Percentiles rank a stretch among this genome's conserved stretches.
Evolutionary conservation across 2,797 vertebrate species (phyloP).

Genomic region (Sebastes wilsoni): DNA sequence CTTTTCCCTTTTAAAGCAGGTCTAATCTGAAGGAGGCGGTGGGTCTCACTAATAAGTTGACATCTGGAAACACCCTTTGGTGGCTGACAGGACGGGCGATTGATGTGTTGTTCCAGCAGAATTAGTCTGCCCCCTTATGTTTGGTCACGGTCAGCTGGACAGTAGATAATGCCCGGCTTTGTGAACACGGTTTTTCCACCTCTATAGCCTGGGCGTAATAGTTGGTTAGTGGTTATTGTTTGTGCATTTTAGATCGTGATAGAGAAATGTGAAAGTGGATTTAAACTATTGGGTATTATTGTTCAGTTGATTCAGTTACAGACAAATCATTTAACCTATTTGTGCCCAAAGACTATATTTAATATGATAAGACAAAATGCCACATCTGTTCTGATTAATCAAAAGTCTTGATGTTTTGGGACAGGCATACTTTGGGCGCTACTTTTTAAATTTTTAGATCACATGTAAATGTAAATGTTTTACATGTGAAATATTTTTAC

Average conservation of each 20-base stretch:
- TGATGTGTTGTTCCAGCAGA: constrained; percentile 67
- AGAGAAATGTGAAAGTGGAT: not conserved
- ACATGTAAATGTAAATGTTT: no score
- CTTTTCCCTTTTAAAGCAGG: constrained; percentile 15
- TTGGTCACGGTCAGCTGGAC: constrained; percentile 60
- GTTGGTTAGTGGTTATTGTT: constrained; percentile 19
- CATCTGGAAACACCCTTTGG: constrained; percentile 64
- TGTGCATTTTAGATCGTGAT: constrained; percentile 1
- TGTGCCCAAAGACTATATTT: no score
- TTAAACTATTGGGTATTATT: not conserved
- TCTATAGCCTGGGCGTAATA: not conserved
- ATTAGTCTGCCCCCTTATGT: constrained; percentile 68
- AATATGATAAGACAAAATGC: no score
- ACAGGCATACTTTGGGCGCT: no score
- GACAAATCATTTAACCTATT: not conserved
- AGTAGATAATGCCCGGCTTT: constrained; percentile 56
- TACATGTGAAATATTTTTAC: no score
- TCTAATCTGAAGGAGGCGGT: constrained; percentile 44
- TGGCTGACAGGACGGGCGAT: constrained; percentile 54
- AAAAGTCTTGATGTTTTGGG: no score
- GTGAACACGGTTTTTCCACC: constrained; percentile 17
- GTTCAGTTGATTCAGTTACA: constrained; percentile 18
- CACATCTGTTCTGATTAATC: no score
- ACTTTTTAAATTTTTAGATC: no score
- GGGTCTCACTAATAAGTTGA: constrained; percentile 62